phyloP scores from a whole-genome alignment of 2,888 invertebrate species.

The Thymelicus sylvestris region DNA sequence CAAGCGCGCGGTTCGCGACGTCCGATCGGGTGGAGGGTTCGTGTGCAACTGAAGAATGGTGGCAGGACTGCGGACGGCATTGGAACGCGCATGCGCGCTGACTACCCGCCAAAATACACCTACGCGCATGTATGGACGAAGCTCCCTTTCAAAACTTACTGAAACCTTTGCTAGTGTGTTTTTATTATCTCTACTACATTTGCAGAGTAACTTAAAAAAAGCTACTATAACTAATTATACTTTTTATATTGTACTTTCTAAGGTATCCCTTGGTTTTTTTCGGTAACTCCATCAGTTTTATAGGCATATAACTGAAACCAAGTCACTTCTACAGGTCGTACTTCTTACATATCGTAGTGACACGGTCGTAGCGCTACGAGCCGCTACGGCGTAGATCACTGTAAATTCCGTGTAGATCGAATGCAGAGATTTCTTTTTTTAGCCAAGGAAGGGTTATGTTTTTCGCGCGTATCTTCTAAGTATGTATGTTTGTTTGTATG shows the following conservation, averaged over 20 bases:
- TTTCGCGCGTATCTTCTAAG: no score
- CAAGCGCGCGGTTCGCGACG: conserved; percentile 54
- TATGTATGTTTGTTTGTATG: no score
- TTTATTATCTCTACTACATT: conserved; percentile 34
- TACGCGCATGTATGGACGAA: conserved; percentile 79
- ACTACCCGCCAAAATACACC: conserved; percentile 82
- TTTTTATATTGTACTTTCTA: no score
- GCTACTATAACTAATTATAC: no score
- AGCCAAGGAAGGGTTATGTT: no score
- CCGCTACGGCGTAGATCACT: conserved; percentile 57
- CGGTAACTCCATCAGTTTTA: conserved; percentile 25
- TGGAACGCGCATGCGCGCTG: conserved; percentile 70
- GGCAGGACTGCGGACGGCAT: conserved; percentile 79
- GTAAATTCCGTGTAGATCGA: conserved; percentile 31
- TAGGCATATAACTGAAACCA: conserved; percentile 24
- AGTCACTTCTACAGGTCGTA: conserved; percentile 44
- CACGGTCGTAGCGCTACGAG: conserved; percentile 51
- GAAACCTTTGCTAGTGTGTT: conserved; percentile 52
- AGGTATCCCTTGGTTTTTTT: background rate
- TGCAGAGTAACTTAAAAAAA: no score
- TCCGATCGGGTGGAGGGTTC: conserved; percentile 53
- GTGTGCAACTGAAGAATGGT: conserved; percentile 82
- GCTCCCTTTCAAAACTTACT: conserved; percentile 69
- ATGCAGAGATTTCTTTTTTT: conserved; percentile 16
- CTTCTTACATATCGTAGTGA: conserved; percentile 42